Conservation (phyloP, 2,797 vertebrate species). For the Sebastes jordani region DNA sequence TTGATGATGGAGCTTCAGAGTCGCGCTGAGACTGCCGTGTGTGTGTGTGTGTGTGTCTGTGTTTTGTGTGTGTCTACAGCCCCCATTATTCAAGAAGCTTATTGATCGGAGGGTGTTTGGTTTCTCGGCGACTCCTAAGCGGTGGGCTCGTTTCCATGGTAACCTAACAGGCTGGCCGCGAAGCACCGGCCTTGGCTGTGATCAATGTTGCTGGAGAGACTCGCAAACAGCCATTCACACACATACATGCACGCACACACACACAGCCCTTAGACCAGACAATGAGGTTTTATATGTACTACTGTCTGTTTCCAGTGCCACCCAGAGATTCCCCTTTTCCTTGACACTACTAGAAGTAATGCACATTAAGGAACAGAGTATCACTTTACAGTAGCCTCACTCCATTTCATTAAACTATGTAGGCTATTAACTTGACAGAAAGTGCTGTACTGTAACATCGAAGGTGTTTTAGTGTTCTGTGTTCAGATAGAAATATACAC, state of each 20-base stretch:
- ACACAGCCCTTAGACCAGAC: slow-evolving; percentile 33
- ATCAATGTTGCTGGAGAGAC: slow-evolving; percentile 64
- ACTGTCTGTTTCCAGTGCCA: slow-evolving; percentile 20
- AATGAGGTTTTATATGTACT: slow-evolving; percentile 41
- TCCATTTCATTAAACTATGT: background rate
- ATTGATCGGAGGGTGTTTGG: slow-evolving; percentile 79
- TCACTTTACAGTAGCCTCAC: background rate
- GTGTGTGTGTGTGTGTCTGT: slow-evolving; percentile 6
- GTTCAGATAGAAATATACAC: background rate
- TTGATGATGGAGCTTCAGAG: slow-evolving; percentile 53
- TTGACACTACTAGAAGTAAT: background rate
- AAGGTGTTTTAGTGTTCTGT: background rate
- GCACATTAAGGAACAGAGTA: background rate
- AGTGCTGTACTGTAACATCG: background rate
- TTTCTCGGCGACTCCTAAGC: slow-evolving; percentile 71
- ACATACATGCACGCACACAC: slow-evolving; percentile 1
- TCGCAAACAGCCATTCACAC: slow-evolving; percentile 15
- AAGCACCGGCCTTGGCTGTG: slow-evolving; percentile 73
- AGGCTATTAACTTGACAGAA: background rate
- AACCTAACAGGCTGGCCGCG: slow-evolving; percentile 66
- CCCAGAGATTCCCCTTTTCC: slow-evolving; percentile 2
- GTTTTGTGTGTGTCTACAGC: slow-evolving; percentile 4
- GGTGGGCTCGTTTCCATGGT: slow-evolving; percentile 77
- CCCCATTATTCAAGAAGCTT: slow-evolving; percentile 71
- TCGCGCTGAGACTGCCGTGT: slow-evolving; percentile 5